A percentile compares a stretch with the other conserved stretches of the same genome.
phyloP scores from a whole-genome alignment of 2,888 invertebrate genomes.

The Alcis repandata region DNA sequence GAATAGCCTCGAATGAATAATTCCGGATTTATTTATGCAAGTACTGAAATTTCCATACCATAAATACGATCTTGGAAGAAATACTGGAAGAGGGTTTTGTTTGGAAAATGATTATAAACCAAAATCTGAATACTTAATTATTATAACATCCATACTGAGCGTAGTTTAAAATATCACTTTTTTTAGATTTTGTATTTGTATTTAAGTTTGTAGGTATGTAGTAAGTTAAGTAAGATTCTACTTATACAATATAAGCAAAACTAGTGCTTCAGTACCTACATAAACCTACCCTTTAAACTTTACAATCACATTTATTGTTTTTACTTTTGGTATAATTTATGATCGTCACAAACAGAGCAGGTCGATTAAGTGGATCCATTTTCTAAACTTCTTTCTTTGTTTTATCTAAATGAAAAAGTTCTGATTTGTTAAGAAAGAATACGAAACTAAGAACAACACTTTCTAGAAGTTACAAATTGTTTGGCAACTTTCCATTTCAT shows the following conservation, averaged over 20 bases:
- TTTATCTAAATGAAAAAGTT: constrained; percentile 60
- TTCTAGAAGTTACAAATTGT: constrained; percentile 57
- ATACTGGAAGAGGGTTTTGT: constrained; percentile 47
- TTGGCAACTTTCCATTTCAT: constrained; percentile 63
- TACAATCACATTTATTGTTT: not conserved
- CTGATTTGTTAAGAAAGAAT: constrained; percentile 62
- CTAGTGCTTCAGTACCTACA: too few species aligned
- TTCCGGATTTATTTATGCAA: constrained; percentile 67
- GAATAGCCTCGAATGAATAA: constrained; percentile 72
- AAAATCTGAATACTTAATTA: too few species aligned
- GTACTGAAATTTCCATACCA: constrained; percentile 55
- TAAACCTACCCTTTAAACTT: not conserved
- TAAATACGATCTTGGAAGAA: constrained; percentile 52
- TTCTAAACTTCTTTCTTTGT: constrained; percentile 20
- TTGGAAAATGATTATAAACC: too few species aligned
- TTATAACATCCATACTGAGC: too few species aligned
- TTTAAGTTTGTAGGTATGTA: too few species aligned
- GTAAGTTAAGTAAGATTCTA: too few species aligned
- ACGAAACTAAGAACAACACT: constrained; percentile 59
- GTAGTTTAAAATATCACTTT: too few species aligned
- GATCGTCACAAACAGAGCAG: not conserved
- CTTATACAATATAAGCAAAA: too few species aligned
- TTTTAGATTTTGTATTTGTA: too few species aligned
- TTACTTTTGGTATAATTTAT: constrained; percentile 2
- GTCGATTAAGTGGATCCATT: constrained; percentile 13